phyloP scores from a whole-genome alignment of 2,797 vertebrate genomes.

The Clarias fuscus region DNA sequence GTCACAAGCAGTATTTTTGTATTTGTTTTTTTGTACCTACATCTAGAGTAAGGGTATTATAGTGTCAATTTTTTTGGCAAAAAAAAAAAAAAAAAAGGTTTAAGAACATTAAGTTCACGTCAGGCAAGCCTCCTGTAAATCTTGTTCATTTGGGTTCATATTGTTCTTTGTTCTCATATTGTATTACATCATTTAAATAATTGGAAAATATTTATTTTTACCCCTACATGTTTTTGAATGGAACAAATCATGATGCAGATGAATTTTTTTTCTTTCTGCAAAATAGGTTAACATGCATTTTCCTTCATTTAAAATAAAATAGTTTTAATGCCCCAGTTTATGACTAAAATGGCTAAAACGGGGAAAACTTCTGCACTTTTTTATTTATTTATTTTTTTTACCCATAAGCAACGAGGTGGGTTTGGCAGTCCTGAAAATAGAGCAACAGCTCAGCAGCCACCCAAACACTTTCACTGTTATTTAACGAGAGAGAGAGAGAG shows the following conservation, averaged over 20 bases:
- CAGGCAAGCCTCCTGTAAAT: background rate
- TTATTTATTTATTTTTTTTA: constrained; percentile 15
- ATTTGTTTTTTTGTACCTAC: background rate
- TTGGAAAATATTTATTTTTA: background rate
- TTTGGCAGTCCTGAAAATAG: constrained; percentile 52
- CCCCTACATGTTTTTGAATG: background rate
- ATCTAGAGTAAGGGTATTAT: background rate
- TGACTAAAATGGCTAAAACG: background rate
- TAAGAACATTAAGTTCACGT: background rate
- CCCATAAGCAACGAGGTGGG: constrained; percentile 14
- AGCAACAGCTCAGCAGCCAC: constrained; percentile 39
- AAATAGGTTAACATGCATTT: background rate
- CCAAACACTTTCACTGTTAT: constrained; percentile 51
- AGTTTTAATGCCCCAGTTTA: background rate
- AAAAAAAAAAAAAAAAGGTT: background rate
- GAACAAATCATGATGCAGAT: too few relatives aligned
- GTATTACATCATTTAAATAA: background rate
- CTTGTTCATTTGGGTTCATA: background rate
- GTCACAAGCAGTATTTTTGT: background rate
- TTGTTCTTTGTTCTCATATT: background rate
- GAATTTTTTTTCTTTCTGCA: background rate
- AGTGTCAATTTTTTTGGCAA: background rate
- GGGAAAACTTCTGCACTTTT: background rate
- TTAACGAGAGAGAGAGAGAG: constrained; percentile 48
- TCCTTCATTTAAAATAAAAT: background rate